phyloP scores from a whole-genome alignment of 2,888 invertebrate genomes.

The Philonicus albiceps region DNA sequence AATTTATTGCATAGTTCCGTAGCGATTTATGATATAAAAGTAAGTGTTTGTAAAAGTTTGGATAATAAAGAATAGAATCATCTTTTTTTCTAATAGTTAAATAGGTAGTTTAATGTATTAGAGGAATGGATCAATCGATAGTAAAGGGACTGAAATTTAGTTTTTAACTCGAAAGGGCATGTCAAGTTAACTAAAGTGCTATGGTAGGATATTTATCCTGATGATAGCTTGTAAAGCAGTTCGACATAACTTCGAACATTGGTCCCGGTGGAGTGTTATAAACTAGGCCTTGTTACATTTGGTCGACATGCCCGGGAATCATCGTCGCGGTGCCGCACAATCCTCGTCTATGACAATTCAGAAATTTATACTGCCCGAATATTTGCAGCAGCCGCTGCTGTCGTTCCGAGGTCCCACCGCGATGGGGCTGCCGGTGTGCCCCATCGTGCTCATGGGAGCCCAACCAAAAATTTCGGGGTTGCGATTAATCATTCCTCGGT shows the following conservation, averaged over 20 bases:
- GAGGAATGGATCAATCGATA: neutral
- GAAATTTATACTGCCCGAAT: constrained; percentile 10
- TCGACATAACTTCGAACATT: neutral
- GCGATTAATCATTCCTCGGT: constrained; percentile 41
- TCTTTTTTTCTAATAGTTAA: too few species aligned
- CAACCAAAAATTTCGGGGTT: constrained; percentile 4
- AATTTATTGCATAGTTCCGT: too few species aligned
- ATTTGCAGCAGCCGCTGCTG: neutral
- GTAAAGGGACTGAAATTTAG: neutral
- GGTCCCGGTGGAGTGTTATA: neutral
- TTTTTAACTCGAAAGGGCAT: neutral
- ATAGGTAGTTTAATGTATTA: neutral
- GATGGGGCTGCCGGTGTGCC: neutral
- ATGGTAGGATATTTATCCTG: neutral
- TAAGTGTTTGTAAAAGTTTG: too few species aligned
- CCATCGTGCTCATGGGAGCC: neutral
- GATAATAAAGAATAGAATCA: too few species aligned
- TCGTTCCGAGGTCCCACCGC: neutral
- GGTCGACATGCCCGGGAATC: neutral
- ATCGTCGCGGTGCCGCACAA: neutral
- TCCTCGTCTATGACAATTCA: constrained; percentile 1
- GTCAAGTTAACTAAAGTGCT: neutral
- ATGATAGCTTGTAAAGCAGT: neutral
- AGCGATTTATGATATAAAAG: too few species aligned
- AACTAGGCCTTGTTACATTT: neutral